Conservation (phyloP, 2,888 invertebrate species). For the Melieria picta region DNA sequence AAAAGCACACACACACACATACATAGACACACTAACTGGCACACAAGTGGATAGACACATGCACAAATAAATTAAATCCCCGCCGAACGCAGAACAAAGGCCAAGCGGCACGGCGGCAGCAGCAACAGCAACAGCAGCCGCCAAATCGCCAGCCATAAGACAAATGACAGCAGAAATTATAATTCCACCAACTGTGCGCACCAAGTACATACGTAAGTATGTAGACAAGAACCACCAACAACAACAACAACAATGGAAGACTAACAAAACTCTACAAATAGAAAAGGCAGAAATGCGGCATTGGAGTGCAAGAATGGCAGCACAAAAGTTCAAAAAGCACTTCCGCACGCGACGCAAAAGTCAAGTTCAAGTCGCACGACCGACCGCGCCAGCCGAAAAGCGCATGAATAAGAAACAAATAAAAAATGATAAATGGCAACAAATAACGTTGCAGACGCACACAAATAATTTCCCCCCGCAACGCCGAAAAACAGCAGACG, state of each 20-base stretch:
- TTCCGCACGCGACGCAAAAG: conserved; percentile 26
- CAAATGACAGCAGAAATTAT: too few species aligned
- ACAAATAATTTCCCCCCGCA: not conserved
- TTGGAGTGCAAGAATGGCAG: not conserved
- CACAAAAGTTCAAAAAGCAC: conserved; percentile 19
- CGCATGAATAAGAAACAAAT: not conserved
- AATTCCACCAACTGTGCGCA: not conserved
- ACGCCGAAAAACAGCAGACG: not conserved
- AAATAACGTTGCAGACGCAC: not conserved
- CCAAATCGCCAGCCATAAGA: too few species aligned
- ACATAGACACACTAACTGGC: not conserved
- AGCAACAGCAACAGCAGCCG: too few species aligned
- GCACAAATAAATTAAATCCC: too few species aligned
- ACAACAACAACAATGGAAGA: not conserved
- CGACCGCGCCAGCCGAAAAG: not conserved
- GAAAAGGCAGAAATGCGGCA: too few species aligned
- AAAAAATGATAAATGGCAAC: conserved; percentile 1
- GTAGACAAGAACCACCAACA: conserved; percentile 17
- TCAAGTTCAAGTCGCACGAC: conserved; percentile 19
- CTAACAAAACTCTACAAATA: not conserved
- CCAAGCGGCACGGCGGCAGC: too few species aligned
- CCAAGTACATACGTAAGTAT: not conserved
- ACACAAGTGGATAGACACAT: not conserved
- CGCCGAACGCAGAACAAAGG: too few species aligned
- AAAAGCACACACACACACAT: conserved; percentile 25